Evolutionary conservation across 2,797 vertebrate species (phyloP).

Genomic region (Diglossa cyanea): DNA sequence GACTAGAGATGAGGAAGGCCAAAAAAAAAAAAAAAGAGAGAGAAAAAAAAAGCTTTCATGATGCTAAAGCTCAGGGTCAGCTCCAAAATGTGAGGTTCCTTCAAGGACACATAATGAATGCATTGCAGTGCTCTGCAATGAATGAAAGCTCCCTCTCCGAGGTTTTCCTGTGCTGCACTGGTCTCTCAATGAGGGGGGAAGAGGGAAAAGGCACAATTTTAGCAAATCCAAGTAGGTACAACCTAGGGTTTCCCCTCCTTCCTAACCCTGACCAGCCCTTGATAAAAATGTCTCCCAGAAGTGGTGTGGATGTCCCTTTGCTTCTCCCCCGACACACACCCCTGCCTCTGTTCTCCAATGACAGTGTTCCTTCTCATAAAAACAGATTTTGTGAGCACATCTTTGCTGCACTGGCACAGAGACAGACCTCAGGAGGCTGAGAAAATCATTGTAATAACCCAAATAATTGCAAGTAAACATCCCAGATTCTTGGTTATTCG

Average conservation of each 20-base stretch:
- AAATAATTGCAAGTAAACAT: neutral
- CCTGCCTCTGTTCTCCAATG: neutral
- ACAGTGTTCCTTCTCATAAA: neutral
- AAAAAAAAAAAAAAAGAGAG: neutral
- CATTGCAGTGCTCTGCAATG: neutral
- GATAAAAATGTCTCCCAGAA: neutral
- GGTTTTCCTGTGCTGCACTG: neutral
- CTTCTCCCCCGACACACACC: neutral
- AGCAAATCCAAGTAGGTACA: neutral
- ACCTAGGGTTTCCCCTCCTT: neutral
- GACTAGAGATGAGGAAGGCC: neutral
- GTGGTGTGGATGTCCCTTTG: neutral
- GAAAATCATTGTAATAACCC: neutral
- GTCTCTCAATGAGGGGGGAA: neutral
- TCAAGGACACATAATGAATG: conserved; percentile 19
- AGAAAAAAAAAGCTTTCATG: neutral
- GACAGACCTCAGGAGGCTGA: neutral
- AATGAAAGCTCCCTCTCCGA: neutral
- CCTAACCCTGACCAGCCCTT: neutral
- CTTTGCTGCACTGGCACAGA: neutral
- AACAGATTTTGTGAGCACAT: neutral
- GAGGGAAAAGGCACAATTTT: neutral
- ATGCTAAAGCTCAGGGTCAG: conserved; percentile 27
- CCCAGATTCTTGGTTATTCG: neutral
- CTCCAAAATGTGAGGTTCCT: neutral